These are phyloP conservation scores for Carabus problematicus DNA, from an alignment of 2,888 invertebrate genomes.

Conservation along the genomic window DNA sequence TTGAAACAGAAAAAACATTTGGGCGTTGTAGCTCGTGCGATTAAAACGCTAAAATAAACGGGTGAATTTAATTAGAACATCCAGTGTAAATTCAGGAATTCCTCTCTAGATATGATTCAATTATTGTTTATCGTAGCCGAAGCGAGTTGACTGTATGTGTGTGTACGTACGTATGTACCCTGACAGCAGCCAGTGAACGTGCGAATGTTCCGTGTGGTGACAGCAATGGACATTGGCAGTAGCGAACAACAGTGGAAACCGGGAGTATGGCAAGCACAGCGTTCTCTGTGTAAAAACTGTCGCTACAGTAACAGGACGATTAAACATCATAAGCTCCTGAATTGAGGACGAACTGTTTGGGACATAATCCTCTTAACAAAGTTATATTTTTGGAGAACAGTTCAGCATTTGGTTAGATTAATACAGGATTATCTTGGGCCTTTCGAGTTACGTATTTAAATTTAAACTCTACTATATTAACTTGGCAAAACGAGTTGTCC, in stretches of 20 bases:
- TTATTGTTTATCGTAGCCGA: constrained; percentile 37
- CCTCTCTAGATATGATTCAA: constrained; percentile 40
- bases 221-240: background rate
- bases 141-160: background rate
- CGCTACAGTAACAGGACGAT: constrained; percentile 31
- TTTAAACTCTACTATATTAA: constrained; percentile 28
- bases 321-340: constrained; percentile 40
- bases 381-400: constrained; percentile 40
- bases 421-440: constrained; percentile 39
- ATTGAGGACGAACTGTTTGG: constrained; percentile 40
- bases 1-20: constrained; percentile 41
- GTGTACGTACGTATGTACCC: background rate
- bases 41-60: constrained; percentile 40
- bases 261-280: background rate
- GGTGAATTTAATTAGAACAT: constrained; percentile 40
- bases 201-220: background rate
- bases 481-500: constrained; percentile 10
- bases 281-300: constrained; percentile 26
- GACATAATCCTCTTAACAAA: constrained; percentile 40
- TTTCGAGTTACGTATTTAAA: constrained; percentile 29
- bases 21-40: constrained; percentile 24
- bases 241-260: background rate
- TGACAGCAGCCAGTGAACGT: constrained; percentile 4
- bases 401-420: constrained; percentile 41
- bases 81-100: constrained; percentile 38